Conservation (phyloP, 2,113 vertebrate species). For the Vidua chalybeata region DNA sequence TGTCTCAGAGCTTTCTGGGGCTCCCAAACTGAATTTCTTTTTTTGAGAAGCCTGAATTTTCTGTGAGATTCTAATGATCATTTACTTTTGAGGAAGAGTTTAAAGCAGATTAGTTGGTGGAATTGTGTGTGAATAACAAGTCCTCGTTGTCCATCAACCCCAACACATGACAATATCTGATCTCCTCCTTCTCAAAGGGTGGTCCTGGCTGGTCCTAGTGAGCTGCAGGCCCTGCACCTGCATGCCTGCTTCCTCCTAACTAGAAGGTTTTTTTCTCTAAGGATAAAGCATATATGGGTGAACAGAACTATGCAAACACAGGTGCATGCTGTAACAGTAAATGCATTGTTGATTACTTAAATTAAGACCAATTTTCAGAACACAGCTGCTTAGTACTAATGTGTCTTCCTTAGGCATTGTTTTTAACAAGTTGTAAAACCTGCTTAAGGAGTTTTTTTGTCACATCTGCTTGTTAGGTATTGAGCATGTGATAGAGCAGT, state of each 20-base stretch:
- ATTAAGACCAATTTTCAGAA: slow-evolving; percentile 17
- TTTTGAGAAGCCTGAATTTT: not conserved
- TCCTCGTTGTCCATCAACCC: not conserved
- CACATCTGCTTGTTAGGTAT: not conserved
- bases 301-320: not conserved
- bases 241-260: not conserved
- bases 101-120: not conserved
- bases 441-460: not conserved
- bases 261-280: not conserved
- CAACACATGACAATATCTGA: not conserved
- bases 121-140: not conserved
- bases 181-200: not conserved
- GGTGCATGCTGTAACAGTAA: not conserved
- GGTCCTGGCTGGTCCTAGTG: fast-evolving
- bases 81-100: not conserved
- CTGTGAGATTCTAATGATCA: not conserved
- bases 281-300: not conserved
- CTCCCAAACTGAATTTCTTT: not conserved
- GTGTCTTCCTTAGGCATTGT: not conserved
- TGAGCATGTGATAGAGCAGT: not conserved
- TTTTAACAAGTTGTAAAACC: not conserved
- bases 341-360: slow-evolving; percentile 9
- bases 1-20: not conserved
- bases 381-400: not conserved
- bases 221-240: not conserved